Conservation (phyloP, 2,888 invertebrate species). For the Sthenelais limicola region DNA sequence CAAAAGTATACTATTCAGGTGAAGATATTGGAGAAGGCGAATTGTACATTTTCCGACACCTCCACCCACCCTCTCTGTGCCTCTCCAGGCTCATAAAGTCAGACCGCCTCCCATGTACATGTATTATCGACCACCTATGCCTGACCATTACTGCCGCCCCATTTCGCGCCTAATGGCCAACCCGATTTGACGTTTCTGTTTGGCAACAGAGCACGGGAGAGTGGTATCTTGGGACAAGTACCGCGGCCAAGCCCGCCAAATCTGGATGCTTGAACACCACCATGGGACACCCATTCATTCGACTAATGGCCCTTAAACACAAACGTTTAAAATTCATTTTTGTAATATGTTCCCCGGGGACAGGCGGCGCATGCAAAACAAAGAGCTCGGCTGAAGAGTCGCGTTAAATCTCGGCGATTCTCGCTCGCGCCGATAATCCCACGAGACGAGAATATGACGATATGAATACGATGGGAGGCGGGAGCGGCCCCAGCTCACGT, state of each 20-base stretch:
- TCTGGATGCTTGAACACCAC: slow-evolving; percentile 13
- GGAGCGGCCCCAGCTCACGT: slow-evolving; percentile 11
- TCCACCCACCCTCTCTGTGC: too few relatives aligned
- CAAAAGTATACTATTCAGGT: too few relatives aligned
- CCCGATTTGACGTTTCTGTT: slow-evolving; percentile 24
- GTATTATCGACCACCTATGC: too few relatives aligned
- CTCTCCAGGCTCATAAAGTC: too few relatives aligned
- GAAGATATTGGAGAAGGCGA: too few relatives aligned
- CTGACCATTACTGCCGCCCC: slow-evolving; percentile 21
- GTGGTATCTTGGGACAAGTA: background rate
- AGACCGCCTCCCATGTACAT: too few relatives aligned
- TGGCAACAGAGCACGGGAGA: background rate
- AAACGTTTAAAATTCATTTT: slow-evolving; percentile 40
- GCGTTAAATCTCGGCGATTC: slow-evolving; percentile 3
- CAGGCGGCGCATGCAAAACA: background rate
- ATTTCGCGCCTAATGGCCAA: slow-evolving; percentile 26
- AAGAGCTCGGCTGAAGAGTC: slow-evolving; percentile 4
- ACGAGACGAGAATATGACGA: slow-evolving; percentile 9
- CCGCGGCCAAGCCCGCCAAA: background rate
- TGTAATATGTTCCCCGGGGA: slow-evolving; percentile 10
- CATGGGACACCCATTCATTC: background rate
- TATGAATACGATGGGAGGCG: background rate
- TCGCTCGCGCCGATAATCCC: background rate
- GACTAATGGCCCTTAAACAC: slow-evolving; percentile 31
- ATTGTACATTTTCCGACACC: too few relatives aligned